phyloP scores from a whole-genome alignment of 2,888 invertebrate species.

The Ptilodon capucinus region DNA sequence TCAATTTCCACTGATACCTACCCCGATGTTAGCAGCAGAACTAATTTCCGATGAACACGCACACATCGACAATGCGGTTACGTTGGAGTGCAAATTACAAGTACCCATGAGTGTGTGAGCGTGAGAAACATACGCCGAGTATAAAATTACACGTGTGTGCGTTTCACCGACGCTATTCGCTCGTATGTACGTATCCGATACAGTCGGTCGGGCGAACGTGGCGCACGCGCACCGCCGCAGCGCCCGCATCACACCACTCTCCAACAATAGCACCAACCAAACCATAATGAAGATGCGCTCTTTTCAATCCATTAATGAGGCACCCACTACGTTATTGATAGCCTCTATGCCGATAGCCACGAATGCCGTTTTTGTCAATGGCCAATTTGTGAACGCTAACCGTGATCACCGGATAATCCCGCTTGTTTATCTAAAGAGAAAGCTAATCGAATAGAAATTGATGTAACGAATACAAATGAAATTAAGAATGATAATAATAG shows the following conservation, averaged over 20 bases:
- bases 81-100: slow-evolving; percentile 66
- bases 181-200: slow-evolving; percentile 39
- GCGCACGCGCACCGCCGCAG: slow-evolving; percentile 49
- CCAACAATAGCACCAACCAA: slow-evolving; percentile 66
- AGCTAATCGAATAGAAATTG: slow-evolving; percentile 47
- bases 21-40: slow-evolving; percentile 66
- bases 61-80: slow-evolving; percentile 53
- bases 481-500: slow-evolving; percentile 52
- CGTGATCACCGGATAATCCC: slow-evolving; percentile 60
- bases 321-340: slow-evolving; percentile 68
- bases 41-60: slow-evolving; percentile 77
- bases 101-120: slow-evolving; percentile 66
- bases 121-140: slow-evolving; percentile 76
- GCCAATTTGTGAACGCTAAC: slow-evolving; percentile 57
- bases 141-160: slow-evolving; percentile 63
- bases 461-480: slow-evolving; percentile 46
- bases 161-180: slow-evolving; percentile 54
- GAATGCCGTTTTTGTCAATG: slow-evolving; percentile 59
- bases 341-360: slow-evolving; percentile 48
- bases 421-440: slow-evolving; percentile 50
- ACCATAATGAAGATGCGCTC: slow-evolving; percentile 73
- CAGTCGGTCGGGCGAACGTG: slow-evolving; percentile 24
- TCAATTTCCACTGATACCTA: slow-evolving; percentile 72
- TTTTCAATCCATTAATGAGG: slow-evolving; percentile 74
- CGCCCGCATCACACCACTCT: slow-evolving; percentile 67